Evolutionary conservation across 1,140 invertebrate species (phyloP), one percentile per base, ranked within the genome.

Genomic region (Brachionus rubens): DNA sequence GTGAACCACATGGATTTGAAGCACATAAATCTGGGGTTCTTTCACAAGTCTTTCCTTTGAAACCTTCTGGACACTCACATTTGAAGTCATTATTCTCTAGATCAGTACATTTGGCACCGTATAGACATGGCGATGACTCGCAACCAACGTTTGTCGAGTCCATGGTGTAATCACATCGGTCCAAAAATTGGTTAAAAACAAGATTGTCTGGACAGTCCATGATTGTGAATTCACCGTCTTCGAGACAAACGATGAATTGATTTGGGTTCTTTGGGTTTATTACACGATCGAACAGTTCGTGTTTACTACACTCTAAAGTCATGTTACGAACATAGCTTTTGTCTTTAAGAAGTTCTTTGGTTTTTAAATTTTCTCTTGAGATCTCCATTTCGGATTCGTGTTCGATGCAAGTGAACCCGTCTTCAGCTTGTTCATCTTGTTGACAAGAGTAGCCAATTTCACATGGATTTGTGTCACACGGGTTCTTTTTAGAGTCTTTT

Each of bases 181-280:
- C 68, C 28, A 72, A 54, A 48, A 48, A 72, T 19, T 24, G 19
- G 46, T 72, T 72, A 40, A 72, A 72, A 19, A 72, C 48, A 10
- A 50, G 30, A 1, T 26, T 26, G n/a, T 72, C 68, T 21, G 68
- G 68, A 54, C 68, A 72, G 26, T 72, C 48, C 46, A 50, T 72
- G 0, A 72, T 48, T 1, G 9, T 48, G 10, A 50, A 72, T n/a
- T 50, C 28, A 2, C 14, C 21, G n/a, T 72, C 46, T 4, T 54
- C 68, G 2, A 72, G 21, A 33, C 68, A 72, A 24, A 54, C 68
- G 3, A 72, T 48, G 16, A 72, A 72, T 30, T 72, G 46, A 41
- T 48, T 54, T 5, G 68, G 68, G 33, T 72, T 54, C 33, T 48
- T 50, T 10, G 68, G 68, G 48, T 72, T 33, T 36, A 43, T 5